Percentiles rank a stretch among this genome's conserved stretches.
These are phyloP conservation scores for Harpalus rubripes DNA, from an alignment of 2,888 invertebrate genomes.

Conservation along the genomic window DNA sequence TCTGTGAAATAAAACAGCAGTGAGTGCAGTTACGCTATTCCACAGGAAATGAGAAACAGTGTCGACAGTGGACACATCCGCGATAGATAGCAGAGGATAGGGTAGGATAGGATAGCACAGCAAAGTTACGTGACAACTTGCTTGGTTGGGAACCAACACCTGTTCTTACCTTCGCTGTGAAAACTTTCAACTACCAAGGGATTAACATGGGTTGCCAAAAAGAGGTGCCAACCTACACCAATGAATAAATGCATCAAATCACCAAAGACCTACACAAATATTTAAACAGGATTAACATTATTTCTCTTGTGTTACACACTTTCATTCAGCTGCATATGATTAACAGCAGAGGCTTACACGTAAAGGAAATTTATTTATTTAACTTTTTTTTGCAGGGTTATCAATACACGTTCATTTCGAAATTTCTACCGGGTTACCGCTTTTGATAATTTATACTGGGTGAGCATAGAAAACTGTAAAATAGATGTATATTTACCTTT, in stretches of 20 bases:
- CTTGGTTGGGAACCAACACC: conserved; percentile 42
- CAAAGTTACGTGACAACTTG: conserved; percentile 53
- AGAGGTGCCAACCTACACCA: conserved; percentile 10
- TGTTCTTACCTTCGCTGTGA: conserved; percentile 37
- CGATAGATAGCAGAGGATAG: conserved; percentile 9
- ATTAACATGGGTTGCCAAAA: conserved; percentile 34
- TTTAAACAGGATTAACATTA: background rate
- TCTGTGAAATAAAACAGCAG: conserved; percentile 19
- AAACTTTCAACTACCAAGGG: conserved; percentile 48
- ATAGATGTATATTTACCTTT: no score
- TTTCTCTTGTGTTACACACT: no score
- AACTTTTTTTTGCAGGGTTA: no score
- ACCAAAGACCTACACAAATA: conserved; percentile 4
- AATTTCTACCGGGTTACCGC: no score
- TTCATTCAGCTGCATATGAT: no score
- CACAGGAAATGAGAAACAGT: conserved; percentile 45
- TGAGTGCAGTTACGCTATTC: conserved; percentile 8
- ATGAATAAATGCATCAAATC: conserved; percentile 35
- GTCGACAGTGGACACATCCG: conserved; percentile 31
- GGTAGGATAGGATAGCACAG: background rate
- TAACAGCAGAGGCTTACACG: no score
- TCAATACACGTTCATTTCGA: no score
- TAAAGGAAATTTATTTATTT: no score
- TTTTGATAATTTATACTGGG: no score
- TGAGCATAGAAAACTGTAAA: no score